A percentile compares a stretch with the other conserved stretches of the same genome.
Evolutionary conservation across 2,888 invertebrate genomes (phyloP).

Genomic region (Smittia sp.): DNA sequence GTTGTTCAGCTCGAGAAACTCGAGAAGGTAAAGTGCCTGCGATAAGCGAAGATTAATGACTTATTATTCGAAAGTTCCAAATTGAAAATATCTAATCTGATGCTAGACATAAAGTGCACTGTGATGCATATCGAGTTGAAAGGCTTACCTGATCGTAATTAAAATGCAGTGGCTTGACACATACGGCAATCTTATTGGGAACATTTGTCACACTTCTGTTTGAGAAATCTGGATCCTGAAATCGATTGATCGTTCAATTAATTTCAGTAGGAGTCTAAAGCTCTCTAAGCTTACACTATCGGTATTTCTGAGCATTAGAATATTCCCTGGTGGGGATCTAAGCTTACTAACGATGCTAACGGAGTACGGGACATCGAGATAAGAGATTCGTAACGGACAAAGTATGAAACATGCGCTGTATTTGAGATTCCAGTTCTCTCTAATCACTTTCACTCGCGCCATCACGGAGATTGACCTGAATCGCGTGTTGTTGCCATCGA

Average conservation of each 20-base stretch:
- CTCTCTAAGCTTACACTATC: slow-evolving; percentile 46
- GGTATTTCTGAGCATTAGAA: slow-evolving; percentile 62
- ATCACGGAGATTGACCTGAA: slow-evolving; percentile 65
- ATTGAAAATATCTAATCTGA: too few species aligned
- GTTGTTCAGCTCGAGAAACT: slow-evolving; percentile 84
- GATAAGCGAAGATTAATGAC: slow-evolving; percentile 36
- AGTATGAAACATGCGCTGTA: slow-evolving; percentile 88
- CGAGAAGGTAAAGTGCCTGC: slow-evolving; percentile 75
- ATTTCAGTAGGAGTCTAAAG: background rate
- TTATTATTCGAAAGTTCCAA: background rate
- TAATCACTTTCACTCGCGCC: slow-evolving; percentile 76
- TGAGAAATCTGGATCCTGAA: slow-evolving; percentile 50
- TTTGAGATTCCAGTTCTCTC: slow-evolving; percentile 91
- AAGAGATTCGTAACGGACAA: slow-evolving; percentile 66
- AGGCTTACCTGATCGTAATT: slow-evolving; percentile 73
- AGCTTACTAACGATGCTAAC: slow-evolving; percentile 67
- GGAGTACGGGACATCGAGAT: slow-evolving; percentile 62
- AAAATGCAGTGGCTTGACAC: slow-evolving; percentile 89
- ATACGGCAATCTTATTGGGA: slow-evolving; percentile 67
- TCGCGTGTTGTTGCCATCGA: slow-evolving; percentile 45
- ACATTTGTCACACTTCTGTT: slow-evolving; percentile 46
- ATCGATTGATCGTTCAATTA: background rate
- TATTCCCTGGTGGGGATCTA: slow-evolving; percentile 63
- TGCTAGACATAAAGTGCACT: too few species aligned
- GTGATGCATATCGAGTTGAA: too few species aligned